Evolutionary conservation across 2,797 vertebrate genomes (phyloP).

Genomic region (Phoebastria nigripes): DNA sequence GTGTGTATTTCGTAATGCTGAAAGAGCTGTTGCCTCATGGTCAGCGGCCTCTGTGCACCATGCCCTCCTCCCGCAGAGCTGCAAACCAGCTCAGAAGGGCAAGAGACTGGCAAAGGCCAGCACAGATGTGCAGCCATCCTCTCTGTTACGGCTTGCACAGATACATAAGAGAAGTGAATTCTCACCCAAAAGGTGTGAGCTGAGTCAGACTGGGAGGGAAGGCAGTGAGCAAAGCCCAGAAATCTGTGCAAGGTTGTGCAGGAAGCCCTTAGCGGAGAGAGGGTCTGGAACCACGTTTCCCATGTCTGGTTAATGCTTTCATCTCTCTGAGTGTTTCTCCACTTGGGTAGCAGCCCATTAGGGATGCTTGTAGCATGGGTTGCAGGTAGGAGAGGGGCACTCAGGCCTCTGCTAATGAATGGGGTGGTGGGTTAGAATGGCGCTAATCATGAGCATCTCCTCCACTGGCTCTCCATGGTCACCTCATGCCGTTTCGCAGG

Average conservation of each 20-base stretch:
- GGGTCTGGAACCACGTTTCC: not conserved
- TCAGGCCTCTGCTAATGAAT: not conserved
- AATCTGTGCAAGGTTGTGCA: not conserved
- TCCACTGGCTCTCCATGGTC: accelerated
- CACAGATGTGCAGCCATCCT: not conserved
- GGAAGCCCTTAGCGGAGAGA: not conserved
- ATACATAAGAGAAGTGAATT: accelerated
- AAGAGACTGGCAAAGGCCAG: not conserved
- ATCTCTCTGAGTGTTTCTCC: not conserved
- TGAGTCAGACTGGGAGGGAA: not conserved
- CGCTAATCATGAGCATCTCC: not conserved
- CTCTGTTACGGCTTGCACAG: not conserved
- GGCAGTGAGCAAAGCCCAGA: not conserved
- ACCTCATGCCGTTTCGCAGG: accelerated
- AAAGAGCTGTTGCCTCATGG: too few relatives aligned
- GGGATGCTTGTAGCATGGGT: accelerated
- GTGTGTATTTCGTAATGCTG: accelerated
- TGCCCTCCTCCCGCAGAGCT: not conserved
- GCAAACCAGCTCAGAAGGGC: not conserved
- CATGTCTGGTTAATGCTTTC: not conserved
- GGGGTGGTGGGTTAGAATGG: not conserved
- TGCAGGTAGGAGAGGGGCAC: not conserved
- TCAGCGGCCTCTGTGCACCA: not conserved
- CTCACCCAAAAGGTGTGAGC: not conserved
- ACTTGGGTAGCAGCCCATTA: not conserved